A percentile compares a stretch with the other conserved stretches of the same genome.
These are phyloP conservation scores for Syngnathus rostellatus DNA, from an alignment of 2,797 vertebrate genomes.

Conservation along the genomic window DNA sequence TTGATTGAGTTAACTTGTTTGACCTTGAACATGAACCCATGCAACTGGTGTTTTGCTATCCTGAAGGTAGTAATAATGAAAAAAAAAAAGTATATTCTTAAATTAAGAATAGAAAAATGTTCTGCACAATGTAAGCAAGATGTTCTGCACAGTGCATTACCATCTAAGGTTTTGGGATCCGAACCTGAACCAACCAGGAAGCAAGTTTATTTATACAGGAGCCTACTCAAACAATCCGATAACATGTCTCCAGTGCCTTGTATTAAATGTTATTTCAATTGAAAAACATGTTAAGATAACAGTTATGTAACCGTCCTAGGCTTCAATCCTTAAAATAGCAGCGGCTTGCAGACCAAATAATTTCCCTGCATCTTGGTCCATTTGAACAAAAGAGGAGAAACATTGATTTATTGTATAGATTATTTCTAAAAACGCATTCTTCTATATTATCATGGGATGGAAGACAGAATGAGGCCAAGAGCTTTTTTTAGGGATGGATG, in stretches of 20 bases:
- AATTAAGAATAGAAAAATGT: background rate
- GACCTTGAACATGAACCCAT: background rate
- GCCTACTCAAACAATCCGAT: background rate
- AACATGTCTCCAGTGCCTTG: background rate
- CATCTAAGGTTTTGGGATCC: conserved; percentile 20
- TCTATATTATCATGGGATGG: conserved; percentile 7
- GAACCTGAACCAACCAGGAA: background rate
- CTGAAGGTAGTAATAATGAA: background rate
- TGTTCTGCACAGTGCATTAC: background rate
- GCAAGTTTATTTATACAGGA: background rate
- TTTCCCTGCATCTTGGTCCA: background rate
- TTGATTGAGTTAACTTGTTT: background rate
- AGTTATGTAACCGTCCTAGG: background rate
- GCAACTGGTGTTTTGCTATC: background rate
- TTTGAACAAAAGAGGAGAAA: background rate
- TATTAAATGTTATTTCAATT: background rate
- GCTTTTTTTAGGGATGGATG: conserved; percentile 22
- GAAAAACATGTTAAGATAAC: background rate
- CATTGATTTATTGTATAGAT: background rate
- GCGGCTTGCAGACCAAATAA: background rate
- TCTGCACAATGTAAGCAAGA: conserved; percentile 39
- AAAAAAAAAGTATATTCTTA: background rate
- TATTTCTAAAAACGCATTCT: background rate
- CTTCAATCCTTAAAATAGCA: background rate
- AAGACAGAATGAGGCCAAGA: conserved; percentile 21